phyloP scores from a whole-genome alignment of 1,140 invertebrate species.

The Myzus persicae region DNA sequence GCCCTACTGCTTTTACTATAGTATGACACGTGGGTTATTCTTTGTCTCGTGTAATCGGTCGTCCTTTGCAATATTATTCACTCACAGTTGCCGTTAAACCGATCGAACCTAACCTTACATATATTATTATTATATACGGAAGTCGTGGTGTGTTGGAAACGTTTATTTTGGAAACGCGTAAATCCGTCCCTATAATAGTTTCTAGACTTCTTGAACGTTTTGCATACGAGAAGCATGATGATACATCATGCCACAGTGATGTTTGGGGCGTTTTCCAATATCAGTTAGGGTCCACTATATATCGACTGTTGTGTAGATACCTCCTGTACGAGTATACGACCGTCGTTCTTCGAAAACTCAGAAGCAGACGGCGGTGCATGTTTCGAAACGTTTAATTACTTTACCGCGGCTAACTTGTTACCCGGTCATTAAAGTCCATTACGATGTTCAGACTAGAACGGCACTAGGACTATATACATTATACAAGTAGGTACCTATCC shows the following conservation, averaged over 20 bases:
- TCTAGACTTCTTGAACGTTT: neutral
- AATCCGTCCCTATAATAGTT: neutral
- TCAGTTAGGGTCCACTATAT: neutral
- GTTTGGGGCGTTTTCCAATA: neutral
- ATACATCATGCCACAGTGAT: neutral
- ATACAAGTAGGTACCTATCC: neutral
- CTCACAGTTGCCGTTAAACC: neutral
- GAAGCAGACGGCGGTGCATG: neutral
- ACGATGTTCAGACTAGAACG: neutral
- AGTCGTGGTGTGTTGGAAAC: neutral
- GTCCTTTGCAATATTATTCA: no score
- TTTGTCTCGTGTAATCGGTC: no score
- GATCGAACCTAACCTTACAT: neutral
- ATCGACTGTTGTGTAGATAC: neutral
- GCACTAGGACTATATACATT: neutral
- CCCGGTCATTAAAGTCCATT: constrained; percentile 6
- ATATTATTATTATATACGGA: neutral
- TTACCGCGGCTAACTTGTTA: constrained; percentile 15
- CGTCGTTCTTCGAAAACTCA: neutral
- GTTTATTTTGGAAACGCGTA: neutral
- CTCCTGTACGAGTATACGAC: neutral
- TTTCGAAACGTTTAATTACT: constrained; percentile 20
- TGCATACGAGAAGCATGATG: neutral
- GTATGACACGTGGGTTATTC: no score
- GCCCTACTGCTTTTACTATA: no score